Evolutionary conservation across 2,797 vertebrate species (phyloP).

Genomic region (Vultur gryphus): DNA sequence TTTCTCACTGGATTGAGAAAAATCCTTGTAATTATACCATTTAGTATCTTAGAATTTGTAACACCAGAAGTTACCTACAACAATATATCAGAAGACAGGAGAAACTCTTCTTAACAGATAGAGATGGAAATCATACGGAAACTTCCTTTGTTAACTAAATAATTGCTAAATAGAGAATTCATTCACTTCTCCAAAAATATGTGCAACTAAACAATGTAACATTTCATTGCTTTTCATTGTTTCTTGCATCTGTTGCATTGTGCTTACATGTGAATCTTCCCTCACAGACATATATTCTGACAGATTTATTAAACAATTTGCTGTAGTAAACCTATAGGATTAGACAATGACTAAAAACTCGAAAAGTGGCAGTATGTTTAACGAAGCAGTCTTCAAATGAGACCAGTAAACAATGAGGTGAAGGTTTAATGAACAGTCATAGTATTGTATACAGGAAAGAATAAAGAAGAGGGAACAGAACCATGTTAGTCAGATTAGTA

Average conservation of each 20-base stretch:
- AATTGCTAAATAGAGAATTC: background rate
- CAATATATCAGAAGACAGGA: background rate
- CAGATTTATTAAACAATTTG: background rate
- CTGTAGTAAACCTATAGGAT: background rate
- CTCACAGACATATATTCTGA: background rate
- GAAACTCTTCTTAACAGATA: background rate
- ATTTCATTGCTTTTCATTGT: background rate
- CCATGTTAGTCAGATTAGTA: background rate
- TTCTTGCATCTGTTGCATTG: background rate
- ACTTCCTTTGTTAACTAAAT: background rate
- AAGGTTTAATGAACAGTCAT: background rate
- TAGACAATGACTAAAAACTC: background rate
- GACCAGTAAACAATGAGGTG: background rate
- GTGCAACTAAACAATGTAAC: background rate
- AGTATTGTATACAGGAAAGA: background rate
- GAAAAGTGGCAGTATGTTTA: background rate
- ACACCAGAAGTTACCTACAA: background rate
- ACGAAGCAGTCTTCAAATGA: background rate
- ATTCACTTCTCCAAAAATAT: background rate
- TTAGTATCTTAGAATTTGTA: background rate
- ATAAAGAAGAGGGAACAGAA: background rate
- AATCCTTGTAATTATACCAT: background rate
- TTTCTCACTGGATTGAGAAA: background rate
- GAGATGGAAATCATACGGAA: background rate
- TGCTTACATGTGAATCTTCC: background rate